Conservation (phyloP, 2,113 vertebrate genomes). For the Corythaeola cristata region DNA sequence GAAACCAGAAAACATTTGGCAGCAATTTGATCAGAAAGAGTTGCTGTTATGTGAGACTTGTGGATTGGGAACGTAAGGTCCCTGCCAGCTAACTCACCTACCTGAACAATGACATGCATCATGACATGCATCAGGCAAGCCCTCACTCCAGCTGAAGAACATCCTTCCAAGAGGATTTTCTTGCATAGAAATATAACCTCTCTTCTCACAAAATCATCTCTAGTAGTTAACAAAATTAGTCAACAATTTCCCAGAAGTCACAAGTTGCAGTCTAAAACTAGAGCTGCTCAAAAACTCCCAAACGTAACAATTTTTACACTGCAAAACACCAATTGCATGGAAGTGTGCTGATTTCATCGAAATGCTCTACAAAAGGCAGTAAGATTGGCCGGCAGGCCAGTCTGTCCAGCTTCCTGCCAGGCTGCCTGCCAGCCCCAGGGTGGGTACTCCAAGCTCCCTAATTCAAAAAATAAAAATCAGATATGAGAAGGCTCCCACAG, state of each 20-base stretch:
- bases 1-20: neutral
- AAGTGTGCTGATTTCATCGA: constrained; percentile 26
- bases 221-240: neutral
- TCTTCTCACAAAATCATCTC: neutral
- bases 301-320: neutral
- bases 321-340: neutral
- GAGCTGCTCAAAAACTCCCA: neutral
- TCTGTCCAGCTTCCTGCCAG: constrained; percentile 68
- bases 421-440: constrained; percentile 62
- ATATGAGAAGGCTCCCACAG: neutral
- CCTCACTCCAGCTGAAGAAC: neutral
- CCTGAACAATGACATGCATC: accelerated
- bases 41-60: accelerated
- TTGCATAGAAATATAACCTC: neutral
- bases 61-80: neutral
- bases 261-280: neutral
- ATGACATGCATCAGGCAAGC: neutral
- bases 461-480: neutral
- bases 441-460: constrained; percentile 11
- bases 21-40: neutral
- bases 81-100: neutral
- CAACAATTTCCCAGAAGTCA: neutral
- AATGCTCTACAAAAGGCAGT: constrained; percentile 51
- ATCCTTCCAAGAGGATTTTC: neutral
- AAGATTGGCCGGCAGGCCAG: constrained; percentile 25